Evolutionary conservation across 64 coral and sea anemone species (phyloP), one percentile per base, ranked within the genome.

Genomic region (Montipora cactus): DNA sequence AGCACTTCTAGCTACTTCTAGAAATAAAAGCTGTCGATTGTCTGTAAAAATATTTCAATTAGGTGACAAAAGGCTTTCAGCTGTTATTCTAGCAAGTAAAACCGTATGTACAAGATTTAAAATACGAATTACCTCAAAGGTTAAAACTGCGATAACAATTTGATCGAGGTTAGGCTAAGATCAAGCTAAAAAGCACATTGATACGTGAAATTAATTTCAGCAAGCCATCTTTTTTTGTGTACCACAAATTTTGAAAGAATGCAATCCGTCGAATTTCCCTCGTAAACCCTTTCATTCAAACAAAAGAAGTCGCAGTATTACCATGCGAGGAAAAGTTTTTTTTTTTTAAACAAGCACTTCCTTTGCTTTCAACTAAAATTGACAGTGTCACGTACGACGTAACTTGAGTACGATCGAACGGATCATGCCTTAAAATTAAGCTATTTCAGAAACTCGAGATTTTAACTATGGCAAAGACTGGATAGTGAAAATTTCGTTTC

Each of bases 361-460:
- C 61, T 68, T 6, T 7, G 10, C 52, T 55, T 18, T 19, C 13
- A 47, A 14, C 9, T 81, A 61, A 37, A 58, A 12, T 62, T 84
- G 28, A n/a, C 52, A 55, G 3, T 68, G 81, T 84, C 81, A 84
- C 81, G 59, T 84, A 84, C 61, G 59, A 2, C 19, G 37, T 37
- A 25, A 67, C 13, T 37, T 66, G 12, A 37, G 37, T 37, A 37
- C 37, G 37, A 37, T 37, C 37, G 37, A 37, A 37, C 37, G 37
- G 37, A 37, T 37, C 37, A 7, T 55, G 52, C 28, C 16, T 84
- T 7, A 68, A 84, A 84, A 66, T 37, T 37, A 37, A 37, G 37
- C 37, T 37, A 37, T 79, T 71, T 71, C 18, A n/a, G 11, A 57
- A 57, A 57, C 53, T 6, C 53, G 11, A 8, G 6, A 57, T 8